Evolutionary conservation across 2,888 invertebrate genomes (phyloP).

Genomic region (Lathronympha strigana): DNA sequence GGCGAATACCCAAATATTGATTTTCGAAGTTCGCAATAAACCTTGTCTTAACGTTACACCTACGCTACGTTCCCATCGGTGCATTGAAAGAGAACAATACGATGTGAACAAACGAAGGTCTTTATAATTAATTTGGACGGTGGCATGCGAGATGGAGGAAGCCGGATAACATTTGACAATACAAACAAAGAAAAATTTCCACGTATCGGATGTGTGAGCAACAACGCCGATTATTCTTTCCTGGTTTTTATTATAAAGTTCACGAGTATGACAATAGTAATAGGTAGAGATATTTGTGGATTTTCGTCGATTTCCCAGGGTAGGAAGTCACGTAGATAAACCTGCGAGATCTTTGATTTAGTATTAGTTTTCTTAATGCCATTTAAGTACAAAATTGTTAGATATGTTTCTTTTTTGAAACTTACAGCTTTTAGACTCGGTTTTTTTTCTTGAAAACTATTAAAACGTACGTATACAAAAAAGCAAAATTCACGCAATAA

Average conservation of each 20-base stretch:
- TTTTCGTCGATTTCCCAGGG: no score
- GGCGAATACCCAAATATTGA: not conserved
- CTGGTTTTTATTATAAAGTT: no score
- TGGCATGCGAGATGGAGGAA: slow-evolving; percentile 6
- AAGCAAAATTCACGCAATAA: no score
- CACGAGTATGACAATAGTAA: no score
- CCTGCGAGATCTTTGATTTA: no score
- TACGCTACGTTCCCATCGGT: slow-evolving; percentile 15
- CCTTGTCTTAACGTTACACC: not conserved
- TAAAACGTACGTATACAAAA: no score
- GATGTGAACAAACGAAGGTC: slow-evolving; percentile 12
- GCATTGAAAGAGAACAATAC: slow-evolving; percentile 23
- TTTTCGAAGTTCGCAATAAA: not conserved
- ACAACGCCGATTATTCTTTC: not conserved
- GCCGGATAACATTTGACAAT: not conserved
- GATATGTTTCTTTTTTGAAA: no score
- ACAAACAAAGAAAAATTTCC: not conserved
- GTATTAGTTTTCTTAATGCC: not conserved
- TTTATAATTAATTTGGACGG: slow-evolving; percentile 26
- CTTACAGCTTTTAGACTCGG: no score
- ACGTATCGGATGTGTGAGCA: not conserved
- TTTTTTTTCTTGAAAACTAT: no score
- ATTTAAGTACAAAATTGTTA: not conserved
- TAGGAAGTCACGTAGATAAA: no score
- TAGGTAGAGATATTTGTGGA: no score